Base-by-base conservation (phyloP, 2,113 vertebrate genomes). In the Chrysochloris asiatica region DNA sequence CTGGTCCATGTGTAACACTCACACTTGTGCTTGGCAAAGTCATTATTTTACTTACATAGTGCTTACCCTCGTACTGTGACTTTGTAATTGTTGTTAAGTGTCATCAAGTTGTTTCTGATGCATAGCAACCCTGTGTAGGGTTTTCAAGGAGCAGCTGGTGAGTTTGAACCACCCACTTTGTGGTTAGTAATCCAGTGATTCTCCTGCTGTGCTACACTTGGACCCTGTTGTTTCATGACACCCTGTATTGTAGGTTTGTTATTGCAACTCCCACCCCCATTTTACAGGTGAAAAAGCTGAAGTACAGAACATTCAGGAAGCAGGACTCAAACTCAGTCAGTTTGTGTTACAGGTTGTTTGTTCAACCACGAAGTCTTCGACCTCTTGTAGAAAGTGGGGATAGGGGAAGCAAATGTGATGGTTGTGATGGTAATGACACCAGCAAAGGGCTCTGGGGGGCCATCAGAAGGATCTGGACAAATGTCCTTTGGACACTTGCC, bases 221-320 rank as follows among this genome's bases (percentile, higher is more conserved):
- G n/a, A n/a, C n/a, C n/a, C n/a, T n/a, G n/a, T n/a, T n/a, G n/a
- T n/a, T 87, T 67, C 14, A 38, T 3, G 30, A 26, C 1, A 33
- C 4, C n/a, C 8, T 50, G 24, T 22, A 30, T 7, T 5, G 14
- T 36, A 30, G 33, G 8, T 8, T 83, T 21, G 0, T 78, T 56
- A 33, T 33, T 30, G 28, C n/a, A n/a, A n/a, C n/a, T n/a, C n/a
- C n/a, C n/a, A n/a, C 61, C 30, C 36, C 30, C 63, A 63, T 76
- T 89, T 79, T 67, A 92, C 41, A 78, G 52, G n/a, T 38, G 71
- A n/a, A 47, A 41, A 92, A 92, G 76, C 47, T 36, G 47, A 87
- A 50, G 7, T 19, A 9, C 3, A n/a, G n/a, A n/a, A n/a, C n/a
- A n/a, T n/a, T n/a, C n/a, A n/a, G n/a, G n/a, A 92, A 36, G 61